Evolutionary conservation across 2,797 vertebrate species (phyloP).

Genomic region (Microctenopoma lineatum): DNA sequence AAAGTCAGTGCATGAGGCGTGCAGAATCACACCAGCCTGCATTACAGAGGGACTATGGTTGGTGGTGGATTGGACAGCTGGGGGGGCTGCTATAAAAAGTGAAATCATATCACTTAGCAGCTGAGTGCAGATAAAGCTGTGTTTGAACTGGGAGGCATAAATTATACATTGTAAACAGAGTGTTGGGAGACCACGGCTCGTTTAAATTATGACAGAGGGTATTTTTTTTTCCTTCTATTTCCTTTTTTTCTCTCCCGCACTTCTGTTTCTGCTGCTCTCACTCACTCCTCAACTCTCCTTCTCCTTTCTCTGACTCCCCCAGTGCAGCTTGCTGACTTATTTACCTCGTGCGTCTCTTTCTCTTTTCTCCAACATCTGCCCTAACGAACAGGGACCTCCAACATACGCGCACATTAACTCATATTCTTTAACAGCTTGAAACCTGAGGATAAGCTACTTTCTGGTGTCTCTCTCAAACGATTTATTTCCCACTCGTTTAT

Average conservation of each 20-base stretch:
- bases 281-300: slow-evolving; percentile 26
- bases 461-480: slow-evolving; percentile 6
- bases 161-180: slow-evolving; percentile 95
- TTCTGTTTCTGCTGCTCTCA: slow-evolving; percentile 64
- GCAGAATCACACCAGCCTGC: slow-evolving; percentile 75
- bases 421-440: slow-evolving; percentile 24
- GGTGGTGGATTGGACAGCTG: slow-evolving; percentile 43
- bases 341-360: slow-evolving; percentile 10
- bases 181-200: slow-evolving; percentile 85
- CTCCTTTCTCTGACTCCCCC: slow-evolving; percentile 1
- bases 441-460: slow-evolving; percentile 5
- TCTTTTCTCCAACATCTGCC: slow-evolving; percentile 25
- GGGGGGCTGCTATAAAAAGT: slow-evolving; percentile 78
- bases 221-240: slow-evolving; percentile 76
- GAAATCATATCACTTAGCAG: slow-evolving; percentile 94
- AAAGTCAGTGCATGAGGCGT: slow-evolving; percentile 75
- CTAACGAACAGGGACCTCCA: slow-evolving; percentile 11
- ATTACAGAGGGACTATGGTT: slow-evolving; percentile 60
- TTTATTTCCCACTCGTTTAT: slow-evolving; percentile 8
- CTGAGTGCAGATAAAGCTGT: slow-evolving; percentile 90
- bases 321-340: slow-evolving; percentile 26
- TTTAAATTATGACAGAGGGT: slow-evolving; percentile 90
- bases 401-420: slow-evolving; percentile 5
- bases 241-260: slow-evolving; percentile 74
- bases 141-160: slow-evolving; percentile 92